Evolutionary conservation across 2,113 vertebrate species (phyloP).

Genomic region (Hippocampus mohnikei): DNA sequence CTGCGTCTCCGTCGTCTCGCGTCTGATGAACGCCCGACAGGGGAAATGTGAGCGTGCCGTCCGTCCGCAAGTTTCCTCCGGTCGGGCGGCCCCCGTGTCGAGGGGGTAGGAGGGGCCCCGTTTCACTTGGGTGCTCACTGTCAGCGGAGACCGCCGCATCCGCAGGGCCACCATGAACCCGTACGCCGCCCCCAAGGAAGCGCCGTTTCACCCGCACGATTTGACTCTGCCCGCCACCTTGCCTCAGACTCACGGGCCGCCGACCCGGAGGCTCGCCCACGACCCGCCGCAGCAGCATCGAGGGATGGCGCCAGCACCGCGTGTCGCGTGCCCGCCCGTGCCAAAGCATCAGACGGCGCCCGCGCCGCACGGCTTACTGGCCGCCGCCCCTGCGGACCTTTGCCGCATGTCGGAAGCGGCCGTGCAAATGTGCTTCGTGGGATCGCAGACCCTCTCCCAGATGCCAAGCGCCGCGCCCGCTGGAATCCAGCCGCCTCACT

Average conservation of each 20-base stretch:
- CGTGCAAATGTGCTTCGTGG: slow-evolving; percentile 49
- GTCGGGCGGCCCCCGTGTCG: no score
- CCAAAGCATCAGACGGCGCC: slow-evolving; percentile 54
- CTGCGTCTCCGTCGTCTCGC: slow-evolving; percentile 69
- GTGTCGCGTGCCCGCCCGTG: slow-evolving; percentile 55
- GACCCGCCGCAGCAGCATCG: slow-evolving; percentile 46
- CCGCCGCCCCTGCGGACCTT: slow-evolving; percentile 60
- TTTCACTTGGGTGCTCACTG: slow-evolving; percentile 73
- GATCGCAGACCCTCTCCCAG: slow-evolving; percentile 57
- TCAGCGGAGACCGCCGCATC: slow-evolving; percentile 76
- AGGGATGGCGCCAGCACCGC: slow-evolving; percentile 41
- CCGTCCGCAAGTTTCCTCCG: not conserved
- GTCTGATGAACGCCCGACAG: slow-evolving; percentile 99
- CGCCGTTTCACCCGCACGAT: slow-evolving; percentile 41
- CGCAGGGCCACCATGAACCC: slow-evolving; percentile 89
- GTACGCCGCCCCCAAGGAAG: slow-evolving; percentile 68
- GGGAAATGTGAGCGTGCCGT: slow-evolving; percentile 91
- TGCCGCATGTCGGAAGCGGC: slow-evolving; percentile 59
- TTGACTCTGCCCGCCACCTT: slow-evolving; percentile 44
- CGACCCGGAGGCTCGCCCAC: slow-evolving; percentile 52
- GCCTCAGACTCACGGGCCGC: slow-evolving; percentile 52
- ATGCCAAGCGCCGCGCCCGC: slow-evolving; percentile 56
- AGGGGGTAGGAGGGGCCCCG: no score
- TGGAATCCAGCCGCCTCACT: slow-evolving; percentile 18
- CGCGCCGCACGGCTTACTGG: slow-evolving; percentile 73